Conservation (phyloP, 2,113 vertebrate genomes). For the Anas platyrhynchos region DNA sequence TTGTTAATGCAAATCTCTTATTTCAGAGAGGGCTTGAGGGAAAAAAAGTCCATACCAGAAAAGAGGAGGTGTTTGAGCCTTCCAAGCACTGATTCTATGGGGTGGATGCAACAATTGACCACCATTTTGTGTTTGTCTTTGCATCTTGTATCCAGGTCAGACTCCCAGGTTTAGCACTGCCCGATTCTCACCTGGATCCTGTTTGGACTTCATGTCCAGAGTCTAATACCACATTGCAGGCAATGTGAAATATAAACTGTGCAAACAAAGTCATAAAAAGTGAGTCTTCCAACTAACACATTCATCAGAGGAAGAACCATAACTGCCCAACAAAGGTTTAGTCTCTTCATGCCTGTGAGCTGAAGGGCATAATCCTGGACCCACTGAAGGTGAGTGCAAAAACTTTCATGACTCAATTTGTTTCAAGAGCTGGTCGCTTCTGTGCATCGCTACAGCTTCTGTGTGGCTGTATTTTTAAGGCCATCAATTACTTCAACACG, state of each 20-base stretch:
- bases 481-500: constrained; percentile 19
- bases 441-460: background rate
- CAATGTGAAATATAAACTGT: background rate
- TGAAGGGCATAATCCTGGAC: background rate
- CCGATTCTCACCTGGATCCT: background rate
- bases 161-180: background rate
- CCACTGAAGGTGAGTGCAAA: background rate
- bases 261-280: background rate
- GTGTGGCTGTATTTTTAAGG: background rate
- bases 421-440: background rate
- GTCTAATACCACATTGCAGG: background rate
- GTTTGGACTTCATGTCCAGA: background rate
- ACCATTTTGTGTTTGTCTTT: background rate
- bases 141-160: background rate
- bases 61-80: background rate
- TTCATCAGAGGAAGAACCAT: background rate
- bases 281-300: background rate
- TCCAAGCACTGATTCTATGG: background rate
- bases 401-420: background rate
- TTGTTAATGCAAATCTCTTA: background rate
- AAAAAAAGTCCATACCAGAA: background rate
- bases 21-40: background rate
- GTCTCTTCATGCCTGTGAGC: background rate
- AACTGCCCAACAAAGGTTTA: background rate
- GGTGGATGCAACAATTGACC: background rate